Evolutionary conservation across 1,140 invertebrate species (phyloP).

Genomic region (Drosophila hydei): DNA sequence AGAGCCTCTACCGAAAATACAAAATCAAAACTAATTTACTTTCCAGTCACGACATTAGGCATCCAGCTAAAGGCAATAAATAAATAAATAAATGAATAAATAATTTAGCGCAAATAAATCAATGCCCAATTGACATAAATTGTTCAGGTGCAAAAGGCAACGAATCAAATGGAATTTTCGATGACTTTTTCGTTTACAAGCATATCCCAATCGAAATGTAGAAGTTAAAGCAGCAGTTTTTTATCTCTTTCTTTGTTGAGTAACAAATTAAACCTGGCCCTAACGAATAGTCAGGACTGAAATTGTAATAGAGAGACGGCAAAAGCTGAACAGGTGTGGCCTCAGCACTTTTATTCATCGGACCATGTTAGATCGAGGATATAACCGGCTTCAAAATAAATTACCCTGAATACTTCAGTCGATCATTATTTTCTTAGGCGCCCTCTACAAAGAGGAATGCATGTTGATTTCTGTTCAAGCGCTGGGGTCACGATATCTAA

Average conservation of each 20-base stretch:
- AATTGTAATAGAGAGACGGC: no score
- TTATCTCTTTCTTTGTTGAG: background rate
- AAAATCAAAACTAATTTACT: conserved; percentile 49
- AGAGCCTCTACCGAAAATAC: conserved; percentile 23
- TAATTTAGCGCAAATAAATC: conserved; percentile 39
- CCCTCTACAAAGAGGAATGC: background rate
- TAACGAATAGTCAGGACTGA: no score
- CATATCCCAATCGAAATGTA: no score
- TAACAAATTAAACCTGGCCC: background rate
- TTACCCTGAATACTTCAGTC: no score
- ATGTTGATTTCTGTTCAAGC: conserved; percentile 6
- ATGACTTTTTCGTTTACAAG: conserved; percentile 5
- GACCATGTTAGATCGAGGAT: no score
- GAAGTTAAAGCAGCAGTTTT: background rate
- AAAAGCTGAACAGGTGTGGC: no score
- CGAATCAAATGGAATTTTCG: conserved; percentile 33
- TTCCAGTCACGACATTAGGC: conserved; percentile 47
- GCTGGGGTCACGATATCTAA: conserved; percentile 9
- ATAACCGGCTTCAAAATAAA: no score
- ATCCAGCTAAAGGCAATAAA: conserved; percentile 32
- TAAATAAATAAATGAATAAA: conserved; percentile 48
- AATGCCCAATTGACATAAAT: conserved; percentile 47
- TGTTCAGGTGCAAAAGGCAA: conserved; percentile 30
- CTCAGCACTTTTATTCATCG: no score
- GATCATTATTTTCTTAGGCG: no score